Base-by-base conservation (phyloP, 2,113 vertebrate genomes). In the Taurulus bubalis region DNA sequence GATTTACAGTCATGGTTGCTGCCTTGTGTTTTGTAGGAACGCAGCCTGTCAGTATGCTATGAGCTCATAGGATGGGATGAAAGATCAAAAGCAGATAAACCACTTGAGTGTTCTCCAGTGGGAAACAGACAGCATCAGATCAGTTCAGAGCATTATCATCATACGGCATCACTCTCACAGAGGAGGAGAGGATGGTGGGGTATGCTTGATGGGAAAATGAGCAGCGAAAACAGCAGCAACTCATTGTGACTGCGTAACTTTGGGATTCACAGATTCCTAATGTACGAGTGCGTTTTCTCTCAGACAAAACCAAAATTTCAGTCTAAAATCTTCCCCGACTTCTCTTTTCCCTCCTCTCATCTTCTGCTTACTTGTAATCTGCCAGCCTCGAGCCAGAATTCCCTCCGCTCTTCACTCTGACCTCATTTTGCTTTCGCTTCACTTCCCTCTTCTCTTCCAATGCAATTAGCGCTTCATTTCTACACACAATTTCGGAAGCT, bases 71-170 rank as follows among this genome's bases (percentile, higher is more conserved):
- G 82, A 87, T n/a, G 58, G 84, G 68, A 88, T 83, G 69, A 89
- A 81, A 89, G 88, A 87, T 92, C 82, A 90, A 88, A 90, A 38
- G 82, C 85, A 71, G 79, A 91, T 87, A 88, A 85, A 90, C 82
- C 73, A 79, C 82, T 75, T 1, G 63, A 72, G 74, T 76, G 72
- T 70, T 81, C 71, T 87, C 63, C 24, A 71, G 75, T 66, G 82
- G 79, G 75, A 84, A 49, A 28, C 9, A 76, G 8, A 63, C 73
- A 53, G 60, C 67, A 79, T 67, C 47, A 84, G 79, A 87, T 82
- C 77, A 69, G 56, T 71, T 75, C 65, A n/a, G 65, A 53, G 80
- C 64, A 63, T 80, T 77, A 47, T 45, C 79, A 89, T 87, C 75
- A 80, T 69, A 75, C 55, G 30, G 75, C 72, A 45, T 45, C 73